These are phyloP conservation scores for Salvator merianae DNA, from an alignment of 2,113 vertebrate genomes.

Conservation along the genomic window DNA sequence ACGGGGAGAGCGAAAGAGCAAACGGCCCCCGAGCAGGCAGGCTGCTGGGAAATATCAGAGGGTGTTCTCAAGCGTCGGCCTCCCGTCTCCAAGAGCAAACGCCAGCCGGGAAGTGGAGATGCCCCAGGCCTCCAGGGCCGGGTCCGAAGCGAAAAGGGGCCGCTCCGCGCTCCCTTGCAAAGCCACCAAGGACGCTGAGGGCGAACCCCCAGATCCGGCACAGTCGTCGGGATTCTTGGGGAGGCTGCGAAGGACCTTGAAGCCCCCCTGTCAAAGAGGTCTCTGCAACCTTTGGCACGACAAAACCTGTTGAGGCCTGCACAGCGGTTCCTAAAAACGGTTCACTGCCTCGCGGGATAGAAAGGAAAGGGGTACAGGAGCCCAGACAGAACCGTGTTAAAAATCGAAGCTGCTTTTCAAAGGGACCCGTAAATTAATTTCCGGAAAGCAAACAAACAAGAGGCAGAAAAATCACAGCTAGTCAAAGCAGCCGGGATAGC, in stretches of 20 bases:
- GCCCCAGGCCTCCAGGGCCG: background rate
- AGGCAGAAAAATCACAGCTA: too few relatives aligned
- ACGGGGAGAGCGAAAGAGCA: background rate
- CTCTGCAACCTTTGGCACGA: background rate
- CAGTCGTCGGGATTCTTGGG: background rate
- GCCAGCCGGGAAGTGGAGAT: too few relatives aligned
- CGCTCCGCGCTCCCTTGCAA: constrained; percentile 53
- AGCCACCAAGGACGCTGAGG: constrained; percentile 52
- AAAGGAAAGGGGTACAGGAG: too few relatives aligned
- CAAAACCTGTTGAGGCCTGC: background rate
- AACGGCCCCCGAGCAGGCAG: too few relatives aligned
- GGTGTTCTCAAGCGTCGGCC: background rate
- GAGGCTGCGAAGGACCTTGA: background rate
- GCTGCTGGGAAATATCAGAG: background rate
- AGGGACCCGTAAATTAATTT: too few relatives aligned
- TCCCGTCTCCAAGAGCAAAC: background rate
- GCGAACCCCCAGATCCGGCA: too few relatives aligned
- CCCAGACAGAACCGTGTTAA: too few relatives aligned
- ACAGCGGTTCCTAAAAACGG: background rate
- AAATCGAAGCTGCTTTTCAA: too few relatives aligned
- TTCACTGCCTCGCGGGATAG: too few relatives aligned
- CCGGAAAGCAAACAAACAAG: too few relatives aligned
- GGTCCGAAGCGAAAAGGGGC: background rate
- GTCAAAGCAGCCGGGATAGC: too few relatives aligned
- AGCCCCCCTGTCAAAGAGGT: background rate